Evolutionary conservation across 2,797 vertebrate species (phyloP).

Genomic region (Babyrousa celebensis): DNA sequence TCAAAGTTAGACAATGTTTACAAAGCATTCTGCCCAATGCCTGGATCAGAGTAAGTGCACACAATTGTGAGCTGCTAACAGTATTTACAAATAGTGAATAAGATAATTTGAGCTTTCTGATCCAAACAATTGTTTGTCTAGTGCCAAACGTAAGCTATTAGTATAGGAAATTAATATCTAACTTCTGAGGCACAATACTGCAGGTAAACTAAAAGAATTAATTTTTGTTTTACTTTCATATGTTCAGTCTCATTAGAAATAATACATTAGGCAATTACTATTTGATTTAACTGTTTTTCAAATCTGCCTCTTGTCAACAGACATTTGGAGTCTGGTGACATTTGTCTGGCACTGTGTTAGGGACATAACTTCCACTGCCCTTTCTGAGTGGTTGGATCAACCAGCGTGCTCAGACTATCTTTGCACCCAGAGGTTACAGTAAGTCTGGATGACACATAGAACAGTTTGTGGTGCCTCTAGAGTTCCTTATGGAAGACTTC

Average conservation of each 20-base stretch:
- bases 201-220: not conserved
- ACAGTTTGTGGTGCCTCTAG: not conserved
- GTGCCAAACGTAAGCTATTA: not conserved
- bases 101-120: conserved; percentile 14
- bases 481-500: not conserved
- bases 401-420: not conserved
- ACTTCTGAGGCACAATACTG: not conserved
- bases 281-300: not conserved
- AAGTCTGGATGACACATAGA: not conserved
- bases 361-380: conserved; percentile 22
- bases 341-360: conserved; percentile 64
- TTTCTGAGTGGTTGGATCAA: conserved; percentile 65
- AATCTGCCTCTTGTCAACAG: conserved; percentile 72
- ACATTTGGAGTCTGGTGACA: conserved; percentile 72
- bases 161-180: not conserved
- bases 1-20: not conserved
- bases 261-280: not conserved
- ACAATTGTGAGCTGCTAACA: not conserved
- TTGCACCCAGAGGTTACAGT: not conserved
- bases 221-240: not conserved
- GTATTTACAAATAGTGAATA: conserved; percentile 3
- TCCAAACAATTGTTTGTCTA: not conserved
- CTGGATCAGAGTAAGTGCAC: not conserved
- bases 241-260: not conserved
- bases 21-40: not conserved